Evolutionary conservation across 2,888 invertebrate species (phyloP).

Genomic region (Idaea dimidiata): DNA sequence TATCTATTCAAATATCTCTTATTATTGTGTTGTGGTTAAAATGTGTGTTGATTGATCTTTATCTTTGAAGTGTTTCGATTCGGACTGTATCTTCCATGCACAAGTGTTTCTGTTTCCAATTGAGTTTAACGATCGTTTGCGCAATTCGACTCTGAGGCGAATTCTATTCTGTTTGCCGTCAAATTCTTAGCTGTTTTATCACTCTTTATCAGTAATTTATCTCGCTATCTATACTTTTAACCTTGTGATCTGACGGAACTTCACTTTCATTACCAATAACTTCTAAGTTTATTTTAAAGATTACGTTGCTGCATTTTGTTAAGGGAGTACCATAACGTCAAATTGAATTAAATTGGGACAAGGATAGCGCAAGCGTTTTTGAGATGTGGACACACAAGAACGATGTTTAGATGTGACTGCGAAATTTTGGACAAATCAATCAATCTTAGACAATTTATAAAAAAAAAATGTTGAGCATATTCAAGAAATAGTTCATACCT

Average conservation of each 20-base stretch:
- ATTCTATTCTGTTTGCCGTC: constrained; percentile 38
- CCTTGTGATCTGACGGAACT: constrained; percentile 43
- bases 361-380: too few species aligned
- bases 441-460: too few species aligned
- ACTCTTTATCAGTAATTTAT: constrained; percentile 50
- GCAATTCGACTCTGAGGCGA: constrained; percentile 34
- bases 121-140: constrained; percentile 34
- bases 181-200: constrained; percentile 39
- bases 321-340: neutral
- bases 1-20: constrained; percentile 15
- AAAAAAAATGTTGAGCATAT: too few species aligned
- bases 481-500: too few species aligned
- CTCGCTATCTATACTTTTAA: constrained; percentile 46
- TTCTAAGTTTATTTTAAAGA: neutral
- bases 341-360: too few species aligned
- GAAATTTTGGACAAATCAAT: too few species aligned
- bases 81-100: constrained; percentile 19
- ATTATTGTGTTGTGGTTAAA: constrained; percentile 15
- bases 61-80: constrained; percentile 1
- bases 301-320: neutral
- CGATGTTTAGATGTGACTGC: too few species aligned
- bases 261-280: neutral
- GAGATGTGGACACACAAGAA: too few species aligned
- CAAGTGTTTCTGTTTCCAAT: constrained; percentile 42
- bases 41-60: constrained; percentile 12